phyloP scores from a whole-genome alignment of 1,140 invertebrate genomes.

The Vanessa tameamea region DNA sequence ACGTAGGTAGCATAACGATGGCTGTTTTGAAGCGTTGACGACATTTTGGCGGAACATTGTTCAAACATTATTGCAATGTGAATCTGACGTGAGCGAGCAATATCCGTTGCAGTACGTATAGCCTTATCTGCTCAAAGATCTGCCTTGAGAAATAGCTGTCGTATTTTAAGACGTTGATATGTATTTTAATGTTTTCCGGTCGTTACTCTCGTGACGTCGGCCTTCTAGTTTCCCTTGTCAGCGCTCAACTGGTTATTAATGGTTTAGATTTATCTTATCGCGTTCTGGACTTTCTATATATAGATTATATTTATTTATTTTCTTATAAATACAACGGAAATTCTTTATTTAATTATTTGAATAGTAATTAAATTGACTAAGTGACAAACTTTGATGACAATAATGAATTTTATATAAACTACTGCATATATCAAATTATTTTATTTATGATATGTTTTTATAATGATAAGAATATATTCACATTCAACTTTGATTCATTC shows the following conservation, averaged over 20 bases:
- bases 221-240: slow-evolving; percentile 32
- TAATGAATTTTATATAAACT: background rate
- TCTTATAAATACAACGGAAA: background rate
- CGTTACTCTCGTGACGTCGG: slow-evolving; percentile 22
- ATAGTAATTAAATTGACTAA: too few species aligned
- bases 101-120: slow-evolving; percentile 1
- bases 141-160: slow-evolving; percentile 20
- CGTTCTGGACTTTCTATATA: background rate
- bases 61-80: slow-evolving; percentile 12
- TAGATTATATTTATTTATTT: background rate
- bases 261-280: slow-evolving; percentile 27
- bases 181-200: slow-evolving; percentile 33
- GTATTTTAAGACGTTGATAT: slow-evolving; percentile 25
- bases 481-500: too few species aligned
- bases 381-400: background rate
- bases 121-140: slow-evolving; percentile 7
- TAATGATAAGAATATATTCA: too few species aligned
- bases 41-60: slow-evolving; percentile 3
- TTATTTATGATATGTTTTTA: too few species aligned
- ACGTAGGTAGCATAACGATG: background rate
- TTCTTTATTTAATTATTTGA: background rate
- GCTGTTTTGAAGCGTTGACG: background rate
- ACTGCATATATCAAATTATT: too few species aligned
- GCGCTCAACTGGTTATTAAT: slow-evolving; percentile 25
- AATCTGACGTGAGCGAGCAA: background rate